phyloP scores from a whole-genome alignment of 2,113 vertebrate species.

The Gambusia affinis region DNA sequence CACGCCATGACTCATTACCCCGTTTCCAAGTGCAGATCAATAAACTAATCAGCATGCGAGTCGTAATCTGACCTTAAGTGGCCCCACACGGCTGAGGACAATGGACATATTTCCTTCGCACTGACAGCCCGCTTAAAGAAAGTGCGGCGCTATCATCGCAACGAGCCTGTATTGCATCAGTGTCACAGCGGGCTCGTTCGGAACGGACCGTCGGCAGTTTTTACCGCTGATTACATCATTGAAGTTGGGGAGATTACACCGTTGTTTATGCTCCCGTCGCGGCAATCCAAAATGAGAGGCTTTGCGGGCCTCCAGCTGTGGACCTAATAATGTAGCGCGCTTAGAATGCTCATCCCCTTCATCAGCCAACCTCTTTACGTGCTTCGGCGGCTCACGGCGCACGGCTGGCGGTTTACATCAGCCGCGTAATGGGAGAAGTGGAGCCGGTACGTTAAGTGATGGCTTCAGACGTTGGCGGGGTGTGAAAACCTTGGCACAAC shows the following conservation, averaged over 20 bases:
- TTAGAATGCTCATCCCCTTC: conserved; percentile 62
- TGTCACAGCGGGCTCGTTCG: conserved; percentile 25
- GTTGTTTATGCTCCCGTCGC: conserved; percentile 64
- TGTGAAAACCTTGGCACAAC: conserved; percentile 51
- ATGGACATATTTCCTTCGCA: neutral
- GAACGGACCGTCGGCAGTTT: conserved; percentile 51
- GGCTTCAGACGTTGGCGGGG: conserved; percentile 42
- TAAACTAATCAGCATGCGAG: conserved; percentile 28
- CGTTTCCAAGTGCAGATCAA: conserved; percentile 37
- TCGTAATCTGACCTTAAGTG: conserved; percentile 21
- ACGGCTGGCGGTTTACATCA: conserved; percentile 57
- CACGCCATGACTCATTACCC: conserved; percentile 20
- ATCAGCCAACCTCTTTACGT: conserved; percentile 60
- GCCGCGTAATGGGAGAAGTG: conserved; percentile 46
- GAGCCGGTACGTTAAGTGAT: conserved; percentile 52
- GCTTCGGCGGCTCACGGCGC: conserved; percentile 61
- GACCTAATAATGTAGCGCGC: conserved; percentile 67
- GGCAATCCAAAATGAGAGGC: conserved; percentile 63
- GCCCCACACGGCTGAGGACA: neutral
- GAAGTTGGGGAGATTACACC: conserved; percentile 64
- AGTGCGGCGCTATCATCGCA: conserved; percentile 15
- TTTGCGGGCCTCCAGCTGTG: conserved; percentile 70
- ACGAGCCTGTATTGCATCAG: conserved; percentile 38
- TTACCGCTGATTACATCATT: conserved; percentile 75
- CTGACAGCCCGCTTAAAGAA: conserved; percentile 22